Base-by-base conservation (phyloP, 2,797 vertebrate species). In the Cheirogaleus major region DNA sequence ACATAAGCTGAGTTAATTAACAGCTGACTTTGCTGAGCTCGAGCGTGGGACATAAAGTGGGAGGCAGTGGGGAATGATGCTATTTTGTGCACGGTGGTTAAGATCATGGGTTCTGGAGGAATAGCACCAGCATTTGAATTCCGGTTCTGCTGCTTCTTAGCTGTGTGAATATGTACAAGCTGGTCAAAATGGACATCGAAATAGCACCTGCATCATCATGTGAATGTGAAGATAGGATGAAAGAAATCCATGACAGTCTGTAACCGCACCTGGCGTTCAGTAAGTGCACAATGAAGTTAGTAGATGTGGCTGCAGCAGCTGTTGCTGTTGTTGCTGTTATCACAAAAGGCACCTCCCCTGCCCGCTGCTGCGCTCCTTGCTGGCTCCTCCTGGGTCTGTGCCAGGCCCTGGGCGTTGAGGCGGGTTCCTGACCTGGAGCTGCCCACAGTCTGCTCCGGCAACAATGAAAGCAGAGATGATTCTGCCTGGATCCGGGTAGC, bases 21-120 rank as follows among this genome's bases (percentile, higher is more conserved):
- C 20, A 22, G 72, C 82, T 12, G 27, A 88, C 20, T 20, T 13
- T 32, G 87, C 57, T 15, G 14, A 27, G 25, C 45, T 22, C 22
- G 5, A 27, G 11, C 45, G 18, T 25, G 9, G 14, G 22, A 20
- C 27, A 6, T 0, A 8, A 4, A 45, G 50, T 1, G 3, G 12
- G 15, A 65, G 73, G 23, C 10, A 5, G 5, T 8, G 11, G 43
- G 81, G 45, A n/a, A 7, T 43, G 11, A 27, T 1, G 6, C 0
- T 4, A 3, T 11, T 61, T 7, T 45, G 52, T 20, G 2, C 5
- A 0, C 5, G 6, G 59, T 9, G 2, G 38, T 25, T 38, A 41
- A 63, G 63, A 52, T 38, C 25, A 15, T 4, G n/a, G 27, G 3
- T 32, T 65, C 20, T 23, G 7, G 9, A 76, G 9, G 6, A 11